These are phyloP conservation scores for Engystomops pustulosus DNA, from an alignment of 2,113 vertebrate genomes.

Conservation along the genomic window DNA sequence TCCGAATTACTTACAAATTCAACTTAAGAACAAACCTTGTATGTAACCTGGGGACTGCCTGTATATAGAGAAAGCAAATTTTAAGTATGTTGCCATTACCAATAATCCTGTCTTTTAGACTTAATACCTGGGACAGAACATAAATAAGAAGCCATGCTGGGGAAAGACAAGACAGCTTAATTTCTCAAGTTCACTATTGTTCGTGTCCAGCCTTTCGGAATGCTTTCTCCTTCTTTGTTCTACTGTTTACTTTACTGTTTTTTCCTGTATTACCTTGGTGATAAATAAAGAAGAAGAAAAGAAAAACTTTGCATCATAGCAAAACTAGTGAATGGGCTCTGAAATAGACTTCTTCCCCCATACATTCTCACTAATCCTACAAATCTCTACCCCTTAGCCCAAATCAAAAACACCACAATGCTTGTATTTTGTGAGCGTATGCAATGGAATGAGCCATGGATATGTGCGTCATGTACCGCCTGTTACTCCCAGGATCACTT, in stretches of 20 bases:
- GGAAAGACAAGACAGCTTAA: slow-evolving; percentile 69
- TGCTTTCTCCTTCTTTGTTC: slow-evolving; percentile 33
- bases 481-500: slow-evolving; percentile 6
- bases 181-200: slow-evolving; percentile 72
- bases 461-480: slow-evolving; percentile 14
- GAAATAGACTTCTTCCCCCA: slow-evolving; percentile 13
- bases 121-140: slow-evolving; percentile 62
- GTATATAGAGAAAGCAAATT: too few species aligned
- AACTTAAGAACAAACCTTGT: too few species aligned
- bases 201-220: slow-evolving; percentile 68
- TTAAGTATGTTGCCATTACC: slow-evolving; percentile 60
- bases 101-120: slow-evolving; percentile 65
- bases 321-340: slow-evolving; percentile 8
- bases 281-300: slow-evolving; percentile 15
- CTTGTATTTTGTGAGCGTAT: background rate
- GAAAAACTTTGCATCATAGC: slow-evolving; percentile 42
- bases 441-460: background rate
- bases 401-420: background rate
- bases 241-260: slow-evolving; percentile 54
- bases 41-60: too few species aligned
- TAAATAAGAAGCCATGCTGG: slow-evolving; percentile 61
- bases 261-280: slow-evolving; percentile 63
- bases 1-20: too few species aligned
- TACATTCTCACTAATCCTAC: slow-evolving; percentile 47
- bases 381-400: slow-evolving; percentile 40